Conservation (phyloP, 2,888 invertebrate species). For the Phyto melanocephala region DNA sequence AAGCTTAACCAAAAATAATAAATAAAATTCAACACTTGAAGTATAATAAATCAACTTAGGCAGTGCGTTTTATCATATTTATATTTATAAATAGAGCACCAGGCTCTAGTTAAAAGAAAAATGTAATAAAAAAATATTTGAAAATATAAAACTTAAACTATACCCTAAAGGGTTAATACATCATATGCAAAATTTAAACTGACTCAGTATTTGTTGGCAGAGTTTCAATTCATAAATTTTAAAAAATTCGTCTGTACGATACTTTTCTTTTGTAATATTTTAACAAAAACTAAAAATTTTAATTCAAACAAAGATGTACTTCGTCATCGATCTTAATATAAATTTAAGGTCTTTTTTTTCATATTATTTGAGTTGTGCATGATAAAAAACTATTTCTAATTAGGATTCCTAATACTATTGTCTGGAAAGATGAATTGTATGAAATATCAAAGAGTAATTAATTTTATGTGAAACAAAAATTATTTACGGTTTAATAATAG, state of each 20-base stretch:
- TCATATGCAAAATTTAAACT: slow-evolving; percentile 21
- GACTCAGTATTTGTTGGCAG: slow-evolving; percentile 59
- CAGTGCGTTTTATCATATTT: too few relatives aligned
- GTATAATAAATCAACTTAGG: too few relatives aligned
- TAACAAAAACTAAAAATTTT: slow-evolving; percentile 55
- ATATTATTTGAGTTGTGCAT: not conserved
- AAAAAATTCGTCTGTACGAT: slow-evolving; percentile 35
- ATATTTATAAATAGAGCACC: too few relatives aligned
- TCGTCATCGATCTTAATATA: slow-evolving; percentile 61
- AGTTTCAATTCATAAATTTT: slow-evolving; percentile 61
- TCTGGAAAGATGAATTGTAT: not conserved
- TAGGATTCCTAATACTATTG: not conserved
- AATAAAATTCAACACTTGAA: too few relatives aligned
- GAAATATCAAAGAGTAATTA: not conserved
- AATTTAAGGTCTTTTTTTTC: slow-evolving; percentile 48
- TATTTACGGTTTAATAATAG: not conserved
- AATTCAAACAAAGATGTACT: slow-evolving; percentile 42
- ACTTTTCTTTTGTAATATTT: slow-evolving; percentile 48
- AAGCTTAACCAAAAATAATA: too few relatives aligned
- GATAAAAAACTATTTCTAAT: slow-evolving; percentile 35
- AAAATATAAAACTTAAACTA: too few relatives aligned
- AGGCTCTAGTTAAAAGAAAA: too few relatives aligned
- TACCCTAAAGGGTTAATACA: slow-evolving; percentile 47
- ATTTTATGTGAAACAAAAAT: not conserved
- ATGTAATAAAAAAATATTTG: too few relatives aligned